Conservation (phyloP, 2,888 invertebrate species). For the Melieria crassipennis region DNA sequence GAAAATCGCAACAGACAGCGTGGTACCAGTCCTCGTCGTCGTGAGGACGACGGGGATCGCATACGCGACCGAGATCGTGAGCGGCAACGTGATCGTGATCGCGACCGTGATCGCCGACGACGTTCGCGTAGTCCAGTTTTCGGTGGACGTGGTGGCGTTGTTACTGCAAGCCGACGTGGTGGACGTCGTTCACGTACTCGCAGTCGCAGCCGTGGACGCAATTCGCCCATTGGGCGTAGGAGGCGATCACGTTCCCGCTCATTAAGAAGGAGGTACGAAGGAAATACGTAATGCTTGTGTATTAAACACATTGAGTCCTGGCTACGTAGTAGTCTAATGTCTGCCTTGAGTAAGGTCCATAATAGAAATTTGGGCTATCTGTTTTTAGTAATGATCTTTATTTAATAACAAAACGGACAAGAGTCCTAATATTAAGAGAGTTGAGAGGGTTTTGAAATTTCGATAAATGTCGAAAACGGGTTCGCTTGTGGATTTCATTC, state of each 20-base stretch:
- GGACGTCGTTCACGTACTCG: slow-evolving; percentile 49
- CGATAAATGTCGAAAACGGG: too few species aligned
- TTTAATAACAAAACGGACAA: neutral
- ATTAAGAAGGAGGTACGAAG: slow-evolving; percentile 39
- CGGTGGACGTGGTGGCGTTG: slow-evolving; percentile 32
- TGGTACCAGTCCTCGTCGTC: slow-evolving; percentile 45
- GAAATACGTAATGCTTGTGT: neutral
- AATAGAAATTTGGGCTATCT: too few species aligned
- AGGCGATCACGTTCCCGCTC: slow-evolving; percentile 53
- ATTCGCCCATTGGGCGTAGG: slow-evolving; percentile 42
- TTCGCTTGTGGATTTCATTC: neutral
- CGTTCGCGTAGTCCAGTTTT: slow-evolving; percentile 37
- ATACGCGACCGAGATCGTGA: slow-evolving; percentile 41
- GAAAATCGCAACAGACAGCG: slow-evolving; percentile 31
- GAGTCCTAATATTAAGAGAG: too few species aligned
- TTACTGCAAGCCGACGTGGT: slow-evolving; percentile 46
- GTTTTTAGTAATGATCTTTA: neutral
- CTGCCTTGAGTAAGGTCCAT: too few species aligned
- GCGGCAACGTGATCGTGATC: slow-evolving; percentile 35
- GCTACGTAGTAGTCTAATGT: neutral
- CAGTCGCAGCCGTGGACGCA: slow-evolving; percentile 51
- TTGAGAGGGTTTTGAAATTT: neutral
- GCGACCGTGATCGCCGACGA: slow-evolving; percentile 42
- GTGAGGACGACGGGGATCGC: slow-evolving; percentile 46
- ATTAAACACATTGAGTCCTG: neutral